Conservation (phyloP, 2,888 invertebrate species). For the Minunthozetes semirufus region DNA sequence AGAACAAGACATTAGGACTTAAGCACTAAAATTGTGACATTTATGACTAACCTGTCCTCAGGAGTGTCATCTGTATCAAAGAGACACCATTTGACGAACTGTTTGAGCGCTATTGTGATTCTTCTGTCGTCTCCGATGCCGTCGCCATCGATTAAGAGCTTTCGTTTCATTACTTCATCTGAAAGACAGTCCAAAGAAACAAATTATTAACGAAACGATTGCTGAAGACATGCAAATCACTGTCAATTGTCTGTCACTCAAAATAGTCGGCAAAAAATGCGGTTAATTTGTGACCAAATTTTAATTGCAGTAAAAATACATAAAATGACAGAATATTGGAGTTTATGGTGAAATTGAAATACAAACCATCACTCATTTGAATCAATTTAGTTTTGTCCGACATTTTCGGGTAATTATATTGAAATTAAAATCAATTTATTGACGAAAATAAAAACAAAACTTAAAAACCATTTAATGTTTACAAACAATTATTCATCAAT, state of each 20-base stretch:
- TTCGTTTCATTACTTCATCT: constrained; percentile 85
- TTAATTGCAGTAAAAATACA: no score
- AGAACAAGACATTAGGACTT: neutral
- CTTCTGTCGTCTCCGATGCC: constrained; percentile 92
- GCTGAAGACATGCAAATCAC: no score
- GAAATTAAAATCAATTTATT: neutral
- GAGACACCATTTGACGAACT: constrained; percentile 51
- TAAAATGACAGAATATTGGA: neutral
- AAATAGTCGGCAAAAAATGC: neutral
- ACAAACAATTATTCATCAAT: neutral
- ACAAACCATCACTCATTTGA: neutral
- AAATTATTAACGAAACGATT: neutral
- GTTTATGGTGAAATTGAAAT: neutral
- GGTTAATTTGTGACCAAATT: no score
- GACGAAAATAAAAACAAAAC: neutral
- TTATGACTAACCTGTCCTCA: neutral
- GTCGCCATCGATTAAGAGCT: constrained; percentile 90
- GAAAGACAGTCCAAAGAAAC: neutral
- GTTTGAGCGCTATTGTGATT: constrained; percentile 74
- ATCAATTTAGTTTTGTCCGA: neutral
- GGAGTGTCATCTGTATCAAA: constrained; percentile 16
- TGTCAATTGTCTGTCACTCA: no score
- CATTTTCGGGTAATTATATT: neutral
- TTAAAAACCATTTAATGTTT: neutral
- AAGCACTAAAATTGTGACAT: no score